phyloP scores from a whole-genome alignment of 30 jellyfish, hydroid and myxozoan genomes.

The Turritopsis rubra region DNA sequence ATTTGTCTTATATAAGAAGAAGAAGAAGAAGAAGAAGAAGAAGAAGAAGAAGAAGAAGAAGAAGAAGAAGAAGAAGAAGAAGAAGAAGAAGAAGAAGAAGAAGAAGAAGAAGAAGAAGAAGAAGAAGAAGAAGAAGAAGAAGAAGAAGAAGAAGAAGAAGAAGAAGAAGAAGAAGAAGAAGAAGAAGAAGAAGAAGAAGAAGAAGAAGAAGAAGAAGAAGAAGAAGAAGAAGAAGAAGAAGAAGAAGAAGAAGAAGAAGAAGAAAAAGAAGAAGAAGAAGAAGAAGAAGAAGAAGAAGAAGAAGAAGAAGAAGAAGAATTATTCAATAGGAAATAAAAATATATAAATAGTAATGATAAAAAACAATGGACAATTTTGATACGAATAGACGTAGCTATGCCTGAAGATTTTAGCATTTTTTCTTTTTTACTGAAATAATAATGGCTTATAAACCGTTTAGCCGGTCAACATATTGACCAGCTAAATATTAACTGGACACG shows the following conservation, averaged over 20 bases:
- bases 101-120: slow-evolving; percentile 8
- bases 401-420: no score
- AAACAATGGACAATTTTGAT: no score
- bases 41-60: slow-evolving; percentile 8
- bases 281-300: background rate
- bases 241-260: slow-evolving; percentile 8
- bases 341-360: no score
- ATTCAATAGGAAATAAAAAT: no score
- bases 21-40: slow-evolving; percentile 9
- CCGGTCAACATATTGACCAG: no score
- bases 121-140: slow-evolving; percentile 9
- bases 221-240: slow-evolving; percentile 14
- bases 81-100: slow-evolving; percentile 9
- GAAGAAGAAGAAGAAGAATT: slow-evolving; percentile 30
- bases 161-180: slow-evolving; percentile 8
- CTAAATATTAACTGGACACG: no score
- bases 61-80: slow-evolving; percentile 9
- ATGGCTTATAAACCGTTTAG: no score
- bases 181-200: slow-evolving; percentile 9
- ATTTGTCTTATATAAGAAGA: no score
- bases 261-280: slow-evolving; percentile 8
- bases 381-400: no score
- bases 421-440: no score
- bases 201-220: slow-evolving; percentile 9
- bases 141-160: slow-evolving; percentile 9